Evolutionary conservation across 2,888 invertebrate genomes (phyloP).

Genomic region (Bellardia pandia): DNA sequence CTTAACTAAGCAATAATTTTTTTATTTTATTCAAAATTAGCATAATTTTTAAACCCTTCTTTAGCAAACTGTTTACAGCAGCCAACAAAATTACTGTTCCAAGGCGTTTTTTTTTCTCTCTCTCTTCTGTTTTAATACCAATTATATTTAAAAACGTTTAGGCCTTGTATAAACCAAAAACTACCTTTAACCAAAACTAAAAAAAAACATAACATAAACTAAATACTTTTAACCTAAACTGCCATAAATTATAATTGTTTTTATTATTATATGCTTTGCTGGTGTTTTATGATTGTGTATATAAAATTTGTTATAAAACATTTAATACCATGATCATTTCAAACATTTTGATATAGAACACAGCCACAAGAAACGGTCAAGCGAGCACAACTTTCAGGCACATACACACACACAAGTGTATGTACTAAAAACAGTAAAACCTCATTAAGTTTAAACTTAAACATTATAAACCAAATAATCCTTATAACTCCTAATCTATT

Average conservation of each 20-base stretch:
- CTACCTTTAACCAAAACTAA: background rate
- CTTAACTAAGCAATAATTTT: background rate
- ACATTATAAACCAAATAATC: too few species aligned
- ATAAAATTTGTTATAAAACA: conserved; percentile 36
- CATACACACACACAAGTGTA: background rate
- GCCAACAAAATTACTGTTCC: background rate
- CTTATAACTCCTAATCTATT: too few species aligned
- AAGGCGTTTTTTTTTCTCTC: background rate
- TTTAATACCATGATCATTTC: conserved; percentile 66
- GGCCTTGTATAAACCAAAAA: background rate
- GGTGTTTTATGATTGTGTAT: background rate
- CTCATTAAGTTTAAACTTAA: too few species aligned
- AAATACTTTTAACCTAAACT: conserved; percentile 36
- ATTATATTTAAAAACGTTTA: conserved; percentile 34
- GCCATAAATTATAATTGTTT: conserved; percentile 64
- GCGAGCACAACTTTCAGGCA: background rate
- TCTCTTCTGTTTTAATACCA: background rate
- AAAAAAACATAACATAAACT: background rate
- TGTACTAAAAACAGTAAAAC: background rate
- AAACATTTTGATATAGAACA: conserved; percentile 41
- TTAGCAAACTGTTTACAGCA: background rate
- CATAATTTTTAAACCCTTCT: background rate
- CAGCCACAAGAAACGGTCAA: background rate
- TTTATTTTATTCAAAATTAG: background rate
- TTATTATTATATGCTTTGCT: conserved; percentile 29